Percentiles rank a stretch among this genome's conserved stretches.
Conservation (phyloP, 1,140 invertebrate species). For the Drosophila suzukii region DNA sequence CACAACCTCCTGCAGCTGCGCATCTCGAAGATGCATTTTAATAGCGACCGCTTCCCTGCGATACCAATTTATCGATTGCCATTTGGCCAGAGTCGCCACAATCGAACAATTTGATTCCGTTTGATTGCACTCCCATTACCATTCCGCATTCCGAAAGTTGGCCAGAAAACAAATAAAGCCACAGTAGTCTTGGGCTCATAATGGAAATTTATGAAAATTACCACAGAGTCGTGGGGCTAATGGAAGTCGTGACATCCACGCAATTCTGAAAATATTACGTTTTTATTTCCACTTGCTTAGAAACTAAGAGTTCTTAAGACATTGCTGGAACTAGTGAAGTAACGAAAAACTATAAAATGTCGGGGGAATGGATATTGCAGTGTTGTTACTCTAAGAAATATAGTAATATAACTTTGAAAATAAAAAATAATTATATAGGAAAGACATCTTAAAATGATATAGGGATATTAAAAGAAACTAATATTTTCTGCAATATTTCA, state of each 20-base stretch:
- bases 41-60: not conserved
- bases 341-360: too few relatives aligned
- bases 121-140: slow-evolving; percentile 4
- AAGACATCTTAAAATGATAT: too few relatives aligned
- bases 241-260: not conserved
- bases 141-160: slow-evolving; percentile 26
- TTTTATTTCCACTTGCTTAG: not conserved
- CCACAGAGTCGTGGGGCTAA: slow-evolving; percentile 10
- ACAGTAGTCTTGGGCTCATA: not conserved
- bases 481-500: too few relatives aligned
- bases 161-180: slow-evolving; percentile 4
- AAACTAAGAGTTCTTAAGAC: not conserved
- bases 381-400: too few relatives aligned
- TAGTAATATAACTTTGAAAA: too few relatives aligned
- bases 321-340: too few relatives aligned
- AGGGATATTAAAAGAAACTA: too few relatives aligned
- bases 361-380: too few relatives aligned
- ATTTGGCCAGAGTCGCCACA: slow-evolving; percentile 3
- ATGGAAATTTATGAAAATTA: slow-evolving; percentile 4
- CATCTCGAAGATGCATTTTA: slow-evolving; percentile 18
- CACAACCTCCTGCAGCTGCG: slow-evolving; percentile 45
- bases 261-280: not conserved
- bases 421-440: too few relatives aligned
- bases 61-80: slow-evolving; percentile 10
- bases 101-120: slow-evolving; percentile 8